Evolutionary conservation across 2,888 invertebrate genomes (phyloP).

Genomic region (Clostera curtula): DNA sequence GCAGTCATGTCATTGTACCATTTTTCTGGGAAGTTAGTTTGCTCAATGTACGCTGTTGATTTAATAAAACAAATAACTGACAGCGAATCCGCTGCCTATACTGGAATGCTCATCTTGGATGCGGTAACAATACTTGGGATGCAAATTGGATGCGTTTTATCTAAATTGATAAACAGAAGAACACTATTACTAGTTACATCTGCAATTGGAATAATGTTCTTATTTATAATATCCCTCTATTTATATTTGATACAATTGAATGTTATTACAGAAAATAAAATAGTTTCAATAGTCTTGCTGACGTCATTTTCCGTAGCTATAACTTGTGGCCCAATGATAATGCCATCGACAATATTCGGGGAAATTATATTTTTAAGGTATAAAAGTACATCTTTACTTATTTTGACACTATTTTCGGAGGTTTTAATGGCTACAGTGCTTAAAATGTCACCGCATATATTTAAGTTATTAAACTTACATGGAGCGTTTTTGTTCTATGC

Average conservation of each 20-base stretch:
- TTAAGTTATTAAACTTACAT: slow-evolving; percentile 30
- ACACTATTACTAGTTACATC: slow-evolving; percentile 36
- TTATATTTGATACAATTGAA: slow-evolving; percentile 32
- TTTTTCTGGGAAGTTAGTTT: slow-evolving; percentile 34
- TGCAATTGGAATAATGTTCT: slow-evolving; percentile 31
- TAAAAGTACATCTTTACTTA: slow-evolving; percentile 33
- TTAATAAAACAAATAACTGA: slow-evolving; percentile 36
- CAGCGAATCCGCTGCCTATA: slow-evolving; percentile 36
- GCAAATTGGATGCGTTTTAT: slow-evolving; percentile 40
- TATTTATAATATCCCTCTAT: slow-evolving; percentile 40
- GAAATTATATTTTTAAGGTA: slow-evolving; percentile 42
- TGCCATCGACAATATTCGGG: slow-evolving; percentile 37
- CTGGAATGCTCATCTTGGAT: slow-evolving; percentile 46
- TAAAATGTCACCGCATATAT: slow-evolving; percentile 39
- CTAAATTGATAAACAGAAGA: slow-evolving; percentile 36
- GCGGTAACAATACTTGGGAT: slow-evolving; percentile 46
- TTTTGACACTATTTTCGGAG: slow-evolving; percentile 32
- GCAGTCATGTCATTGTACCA: slow-evolving; percentile 23
- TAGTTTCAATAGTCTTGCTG: slow-evolving; percentile 32
- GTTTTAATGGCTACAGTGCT: slow-evolving; percentile 32
- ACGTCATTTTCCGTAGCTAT: slow-evolving; percentile 39
- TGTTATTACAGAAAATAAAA: slow-evolving; percentile 31
- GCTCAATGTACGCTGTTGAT: slow-evolving; percentile 39
- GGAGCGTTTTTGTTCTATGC: slow-evolving; percentile 41
- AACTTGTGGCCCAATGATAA: slow-evolving; percentile 47